Base-by-base conservation (phyloP, 2,888 invertebrate species). In the Philereme transversata region DNA sequence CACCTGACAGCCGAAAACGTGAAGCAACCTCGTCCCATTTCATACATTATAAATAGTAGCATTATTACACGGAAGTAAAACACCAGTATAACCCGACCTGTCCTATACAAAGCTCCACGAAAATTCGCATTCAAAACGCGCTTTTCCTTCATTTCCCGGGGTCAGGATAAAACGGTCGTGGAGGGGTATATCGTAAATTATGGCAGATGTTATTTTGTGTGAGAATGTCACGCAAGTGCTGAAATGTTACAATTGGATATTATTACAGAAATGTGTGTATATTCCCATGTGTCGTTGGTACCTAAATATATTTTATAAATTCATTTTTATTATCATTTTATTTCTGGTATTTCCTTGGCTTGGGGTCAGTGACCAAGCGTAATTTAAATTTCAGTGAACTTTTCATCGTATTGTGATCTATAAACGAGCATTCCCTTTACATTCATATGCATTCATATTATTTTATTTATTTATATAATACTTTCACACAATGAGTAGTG, bases 11-110 rank as follows among this genome's bases (percentile, higher is more conserved):
- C 51, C 57, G 56, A 52, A 55, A 5, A 10, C 51, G 9, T 46
- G 52, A 52, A 35, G 61, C 61, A 66, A 62, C 65, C 68, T 71
- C 69, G 68, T 59, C 57, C 60, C 57, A 65, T 64, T 71, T 67
- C 69, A 53, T 51, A 54, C 65, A 57, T 57, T 69, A 65, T 62
- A 65, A 69, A 65, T 69, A 68, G 64, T 57, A 52, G 60, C 59
- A 43, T 63, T 63, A 67, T 58, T 67, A 67, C 58, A 50, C 65
- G 69, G 69, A 69, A 69, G 68, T 34, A 56, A 11, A 40, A 6
- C 52, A 34, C 63, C 64, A 64, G 46, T 46, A 8, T 57, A 52
- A 22, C 44, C 54, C 51, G 64, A 60, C 57, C 64, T 40, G 47
- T 48, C 55, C 54, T 48, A 64, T 45, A 53, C 52, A 36, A 54